Percentiles rank a stretch among this genome's conserved stretches.
These are phyloP conservation scores for Caenorhabditis afra DNA, from an alignment of 2,888 invertebrate species.

Conservation along the genomic window DNA sequence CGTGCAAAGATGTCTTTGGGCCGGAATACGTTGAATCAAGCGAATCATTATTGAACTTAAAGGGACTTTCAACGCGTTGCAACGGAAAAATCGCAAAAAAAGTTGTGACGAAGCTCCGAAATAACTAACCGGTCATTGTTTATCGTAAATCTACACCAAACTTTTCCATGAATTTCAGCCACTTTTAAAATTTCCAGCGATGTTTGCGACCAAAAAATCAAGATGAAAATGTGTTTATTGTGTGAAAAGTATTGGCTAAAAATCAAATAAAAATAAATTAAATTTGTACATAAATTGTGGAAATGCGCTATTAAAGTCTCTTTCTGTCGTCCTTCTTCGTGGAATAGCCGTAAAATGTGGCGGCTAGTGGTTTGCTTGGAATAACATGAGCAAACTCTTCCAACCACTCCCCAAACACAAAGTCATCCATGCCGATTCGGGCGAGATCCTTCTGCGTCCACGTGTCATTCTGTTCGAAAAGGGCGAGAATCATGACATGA, in stretches of 20 bases:
- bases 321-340: conserved; percentile 50
- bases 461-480: conserved; percentile 59
- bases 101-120: conserved; percentile 20
- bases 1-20: conserved; percentile 31
- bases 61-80: background rate
- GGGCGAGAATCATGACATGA: conserved; percentile 60
- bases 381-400: conserved; percentile 40
- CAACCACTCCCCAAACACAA: conserved; percentile 50
- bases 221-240: conserved; percentile 6
- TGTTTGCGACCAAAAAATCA: no score
- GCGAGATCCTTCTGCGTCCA: conserved; percentile 60
- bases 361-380: conserved; percentile 35
- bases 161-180: conserved; percentile 9
- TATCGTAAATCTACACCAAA: conserved; percentile 30
- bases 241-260: no score
- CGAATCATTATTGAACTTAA: conserved; percentile 27
- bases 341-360: conserved; percentile 60
- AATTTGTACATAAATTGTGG: conserved; percentile 4
- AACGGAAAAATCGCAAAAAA: background rate
- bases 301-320: conserved; percentile 1
- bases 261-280: conserved; percentile 17
- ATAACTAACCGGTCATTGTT: conserved; percentile 22
- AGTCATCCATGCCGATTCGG: conserved; percentile 52
- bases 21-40: conserved; percentile 1
- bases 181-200: no score